A percentile compares a stretch with the other conserved stretches of the same genome.
Evolutionary conservation across 2,888 invertebrate species (phyloP).

Genomic region (Protodeltote pygarga): DNA sequence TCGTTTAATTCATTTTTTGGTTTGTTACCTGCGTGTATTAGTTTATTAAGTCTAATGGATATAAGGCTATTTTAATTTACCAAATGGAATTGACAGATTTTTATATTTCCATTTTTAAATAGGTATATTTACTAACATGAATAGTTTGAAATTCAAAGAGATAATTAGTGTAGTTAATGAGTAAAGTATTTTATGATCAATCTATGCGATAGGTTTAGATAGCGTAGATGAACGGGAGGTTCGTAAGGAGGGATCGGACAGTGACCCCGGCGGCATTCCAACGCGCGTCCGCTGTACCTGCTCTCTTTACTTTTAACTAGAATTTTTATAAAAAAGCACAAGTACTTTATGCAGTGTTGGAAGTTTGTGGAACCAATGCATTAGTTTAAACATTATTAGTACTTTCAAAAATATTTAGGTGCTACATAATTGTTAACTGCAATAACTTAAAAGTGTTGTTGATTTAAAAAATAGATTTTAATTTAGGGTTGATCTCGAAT

Average conservation of each 20-base stretch:
- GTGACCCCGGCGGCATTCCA: constrained; percentile 82
- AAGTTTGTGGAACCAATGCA: constrained; percentile 12
- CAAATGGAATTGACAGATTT: neutral
- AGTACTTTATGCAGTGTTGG: constrained; percentile 13
- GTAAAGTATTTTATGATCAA: constrained; percentile 72
- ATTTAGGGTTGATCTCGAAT: too few relatives aligned
- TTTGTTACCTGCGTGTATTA: neutral
- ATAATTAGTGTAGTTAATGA: constrained; percentile 64
- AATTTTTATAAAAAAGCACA: constrained; percentile 45
- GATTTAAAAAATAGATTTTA: too few relatives aligned
- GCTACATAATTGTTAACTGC: too few relatives aligned
- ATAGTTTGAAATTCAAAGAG: constrained; percentile 18
- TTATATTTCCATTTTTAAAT: constrained; percentile 9
- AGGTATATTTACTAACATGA: neutral
- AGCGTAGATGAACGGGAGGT: constrained; percentile 63
- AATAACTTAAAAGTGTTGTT: too few relatives aligned
- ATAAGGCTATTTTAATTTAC: neutral
- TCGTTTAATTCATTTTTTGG: constrained; percentile 19
- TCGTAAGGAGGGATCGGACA: constrained; percentile 73
- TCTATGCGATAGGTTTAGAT: constrained; percentile 81
- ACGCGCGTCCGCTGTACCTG: constrained; percentile 74
- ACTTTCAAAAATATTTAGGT: too few relatives aligned
- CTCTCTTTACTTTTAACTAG: constrained; percentile 77
- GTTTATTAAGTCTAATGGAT: neutral
- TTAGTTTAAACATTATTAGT: too few relatives aligned